Conservation (phyloP, 1,140 invertebrate species). For the Drosophila bocki region DNA sequence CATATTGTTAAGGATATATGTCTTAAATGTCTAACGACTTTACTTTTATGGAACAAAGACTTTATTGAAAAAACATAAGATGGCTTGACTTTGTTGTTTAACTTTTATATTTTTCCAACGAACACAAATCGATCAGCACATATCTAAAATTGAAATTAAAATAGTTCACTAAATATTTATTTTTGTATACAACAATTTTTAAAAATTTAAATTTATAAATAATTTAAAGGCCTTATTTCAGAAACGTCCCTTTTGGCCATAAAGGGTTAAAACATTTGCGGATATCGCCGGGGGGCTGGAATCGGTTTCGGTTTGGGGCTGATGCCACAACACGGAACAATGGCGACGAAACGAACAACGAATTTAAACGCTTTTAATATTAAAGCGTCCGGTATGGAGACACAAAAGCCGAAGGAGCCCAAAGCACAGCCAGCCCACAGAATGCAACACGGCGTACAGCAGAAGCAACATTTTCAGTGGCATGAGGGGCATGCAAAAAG, state of each 20-base stretch:
- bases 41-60: too few relatives aligned
- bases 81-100: neutral
- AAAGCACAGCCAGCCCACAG: constrained; percentile 37
- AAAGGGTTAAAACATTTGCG: constrained; percentile 12
- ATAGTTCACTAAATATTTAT: neutral
- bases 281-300: constrained; percentile 3
- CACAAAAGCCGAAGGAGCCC: constrained; percentile 36
- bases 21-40: too few relatives aligned
- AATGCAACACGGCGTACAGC: constrained; percentile 70
- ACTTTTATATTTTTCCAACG: neutral
- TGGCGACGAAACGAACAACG: constrained; percentile 70
- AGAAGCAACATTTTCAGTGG: constrained; percentile 40
- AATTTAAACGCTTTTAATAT: constrained; percentile 81
- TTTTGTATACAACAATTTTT: too few relatives aligned
- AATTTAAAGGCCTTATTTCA: neutral
- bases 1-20: too few relatives aligned
- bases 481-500: constrained; percentile 64
- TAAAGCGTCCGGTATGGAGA: constrained; percentile 68
- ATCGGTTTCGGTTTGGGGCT: constrained; percentile 6
- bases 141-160: neutral
- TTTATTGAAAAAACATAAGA: too few relatives aligned
- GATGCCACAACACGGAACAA: constrained; percentile 56
- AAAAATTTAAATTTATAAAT: neutral
- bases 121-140: too few relatives aligned
- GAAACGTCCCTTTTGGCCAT: too few relatives aligned